Base-by-base conservation (phyloP, 2,113 vertebrate genomes). In the Nyctereutes procyonoides region DNA sequence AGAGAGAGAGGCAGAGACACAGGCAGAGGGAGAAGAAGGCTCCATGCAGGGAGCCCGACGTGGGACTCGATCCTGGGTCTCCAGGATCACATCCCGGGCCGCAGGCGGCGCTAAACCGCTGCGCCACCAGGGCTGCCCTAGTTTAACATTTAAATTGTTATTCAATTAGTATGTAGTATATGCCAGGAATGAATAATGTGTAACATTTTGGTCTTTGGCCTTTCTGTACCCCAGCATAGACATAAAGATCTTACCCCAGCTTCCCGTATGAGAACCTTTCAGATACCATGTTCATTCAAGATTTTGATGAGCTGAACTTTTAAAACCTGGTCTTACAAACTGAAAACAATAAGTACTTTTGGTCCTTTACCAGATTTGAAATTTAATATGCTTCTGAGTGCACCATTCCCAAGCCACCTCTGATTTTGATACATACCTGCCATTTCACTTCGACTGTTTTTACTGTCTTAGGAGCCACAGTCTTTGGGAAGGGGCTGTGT, bases 241-340 rank as follows among this genome's bases (percentile, higher is more conserved):
- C 16, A 28, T 22, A 80, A 60, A 86, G 17, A 16, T 88, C 32
- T 95, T 58, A 13, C 35, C 32, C 48, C 28, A 56, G 28, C 1
- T 35, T 63, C 62, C 24, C 26, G 20, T 48, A 7, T 53, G 62
- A 67, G 76, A 88, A 19, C 74, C 24, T 88, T 88, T 84, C 26
- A 89, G 82, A 81, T 93, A 20, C 22, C 24, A 51, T 30, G 3
- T 60, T 93, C 67, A 89, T 51, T 56, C 4, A 82, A 62, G 7
- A 73, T 92, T 93, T 96, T 83, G 55, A 81, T 89, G 76, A 94
- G 9, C 82, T 97, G 51, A 94, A 53, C 65, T 88, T 88, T 91
- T 79, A 82, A 74, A 87, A 85, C 63, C 88, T 97, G 20, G 67
- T 88, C 19, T 76, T 88, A 67, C 13, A 93, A 81, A 94, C 86